Base-by-base conservation (phyloP, 2,113 vertebrate species). In the Hyperopisus bebe region DNA sequence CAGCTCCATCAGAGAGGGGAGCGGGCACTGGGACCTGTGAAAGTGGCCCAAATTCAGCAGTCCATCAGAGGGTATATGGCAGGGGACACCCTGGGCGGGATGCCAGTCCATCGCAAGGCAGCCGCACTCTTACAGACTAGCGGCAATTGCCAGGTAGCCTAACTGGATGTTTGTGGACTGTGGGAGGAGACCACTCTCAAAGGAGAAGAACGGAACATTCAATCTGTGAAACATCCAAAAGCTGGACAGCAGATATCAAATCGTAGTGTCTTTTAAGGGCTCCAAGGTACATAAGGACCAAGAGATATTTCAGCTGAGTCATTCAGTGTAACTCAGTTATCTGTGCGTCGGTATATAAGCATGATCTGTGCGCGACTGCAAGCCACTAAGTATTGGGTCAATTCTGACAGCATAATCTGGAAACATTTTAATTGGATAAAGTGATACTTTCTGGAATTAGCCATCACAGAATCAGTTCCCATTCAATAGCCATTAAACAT, bases 381-480 rank as follows among this genome's bases (percentile, higher is more conserved):
- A 5, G 19, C 53, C 19, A 0, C 27, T 27, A 27, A 44, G 19
- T 83, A 39, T 24, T 1, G 8, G 39, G 1, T 83, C 27, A 42
- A 24, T 83, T 44, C 80, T 39, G 6, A 44, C 39, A 39, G 10
- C 39, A 83, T 46, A 24, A 42, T 19, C 89, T 89, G 87, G 53
- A 70, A 90, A 51, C 80, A 51, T 44, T 82, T 90, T 51, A 17
- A 90, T 66, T 88, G 17, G 48, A 83, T 89, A 62, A 90, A 90
- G 86, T 74, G 89, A 89, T 84, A n/a, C 88, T 89, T 90, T 92
- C 90, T 90, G 83, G 90, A 92, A 91, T 90, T 50, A 39, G 88
- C 35, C 77, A 66, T 91, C 86, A 88, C 42, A 77, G 24, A 89
- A 89, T 91, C 91, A 91, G 91, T 90, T 35, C 86, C 77, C 35